These are phyloP conservation scores for Zaprionus inermis DNA, from an alignment of 1,140 invertebrate genomes.

Conservation along the genomic window DNA sequence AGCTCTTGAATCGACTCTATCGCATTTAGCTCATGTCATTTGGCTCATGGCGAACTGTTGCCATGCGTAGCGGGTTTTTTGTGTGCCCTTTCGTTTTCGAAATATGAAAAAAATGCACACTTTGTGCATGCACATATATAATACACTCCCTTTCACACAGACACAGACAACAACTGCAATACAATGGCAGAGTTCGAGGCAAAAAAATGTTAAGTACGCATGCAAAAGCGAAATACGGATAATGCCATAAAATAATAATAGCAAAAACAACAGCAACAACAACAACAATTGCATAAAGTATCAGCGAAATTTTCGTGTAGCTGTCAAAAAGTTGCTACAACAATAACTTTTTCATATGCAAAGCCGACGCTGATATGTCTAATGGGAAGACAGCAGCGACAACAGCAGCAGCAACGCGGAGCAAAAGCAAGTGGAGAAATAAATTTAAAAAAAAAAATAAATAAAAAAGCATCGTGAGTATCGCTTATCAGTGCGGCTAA, in stretches of 20 bases:
- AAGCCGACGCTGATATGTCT: conserved; percentile 32
- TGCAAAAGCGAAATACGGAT: conserved; percentile 73
- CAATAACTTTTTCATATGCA: conserved; percentile 48
- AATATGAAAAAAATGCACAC: neutral
- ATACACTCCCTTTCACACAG: neutral
- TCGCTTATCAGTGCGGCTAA: conserved; percentile 20
- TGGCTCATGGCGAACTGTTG: neutral
- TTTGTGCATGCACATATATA: conserved; percentile 3
- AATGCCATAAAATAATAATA: conserved; percentile 48
- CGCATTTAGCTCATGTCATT: no score
- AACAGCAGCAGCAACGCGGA: neutral
- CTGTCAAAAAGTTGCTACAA: conserved; percentile 67
- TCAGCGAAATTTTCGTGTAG: conserved; percentile 43
- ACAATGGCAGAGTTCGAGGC: conserved; percentile 21
- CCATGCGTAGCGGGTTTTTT: neutral
- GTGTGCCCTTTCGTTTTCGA: neutral
- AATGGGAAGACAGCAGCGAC: conserved; percentile 14
- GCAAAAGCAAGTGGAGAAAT: neutral
- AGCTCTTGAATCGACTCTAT: no score
- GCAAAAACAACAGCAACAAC: conserved; percentile 32
- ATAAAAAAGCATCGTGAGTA: neutral
- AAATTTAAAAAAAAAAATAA: neutral
- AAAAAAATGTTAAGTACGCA: conserved; percentile 53
- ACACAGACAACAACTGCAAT: conserved; percentile 5
- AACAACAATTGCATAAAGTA: conserved; percentile 49